Percentiles rank a stretch among this genome's conserved stretches.
phyloP scores from a whole-genome alignment of 2,888 invertebrate genomes.

The Euclidia mi region DNA sequence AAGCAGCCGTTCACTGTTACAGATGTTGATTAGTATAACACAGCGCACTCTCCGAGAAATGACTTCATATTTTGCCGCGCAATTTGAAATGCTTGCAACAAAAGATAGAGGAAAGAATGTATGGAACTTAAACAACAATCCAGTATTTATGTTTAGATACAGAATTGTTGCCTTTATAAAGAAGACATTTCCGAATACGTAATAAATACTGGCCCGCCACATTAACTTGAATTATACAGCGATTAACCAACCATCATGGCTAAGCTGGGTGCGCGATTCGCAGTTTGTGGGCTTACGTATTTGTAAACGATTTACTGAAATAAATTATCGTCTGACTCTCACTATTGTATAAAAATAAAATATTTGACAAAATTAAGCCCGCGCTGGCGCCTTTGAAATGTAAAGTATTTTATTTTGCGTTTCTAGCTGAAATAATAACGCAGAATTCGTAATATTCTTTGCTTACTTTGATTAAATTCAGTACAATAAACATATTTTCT shows the following conservation, averaged over 20 bases:
- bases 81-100: no score
- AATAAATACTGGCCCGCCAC: constrained; percentile 33
- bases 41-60: not conserved
- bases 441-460: no score
- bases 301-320: no score
- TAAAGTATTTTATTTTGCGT: not conserved
- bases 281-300: constrained; percentile 13
- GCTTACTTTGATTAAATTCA: no score
- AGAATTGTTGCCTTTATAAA: not conserved
- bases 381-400: not conserved
- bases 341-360: not conserved
- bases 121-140: no score
- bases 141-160: not conserved
- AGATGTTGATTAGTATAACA: no score
- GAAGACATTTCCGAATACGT: constrained; percentile 9
- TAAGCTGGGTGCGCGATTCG: constrained; percentile 16
- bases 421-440: no score
- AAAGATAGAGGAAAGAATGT: no score
- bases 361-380: not conserved
- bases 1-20: no score
- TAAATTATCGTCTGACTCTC: no score
- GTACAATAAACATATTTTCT: no score
- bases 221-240: constrained; percentile 43
- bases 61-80: not conserved
- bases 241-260: constrained; percentile 27